Base-by-base conservation (phyloP, 2,113 vertebrate species). In the Thunnus thynnus region DNA sequence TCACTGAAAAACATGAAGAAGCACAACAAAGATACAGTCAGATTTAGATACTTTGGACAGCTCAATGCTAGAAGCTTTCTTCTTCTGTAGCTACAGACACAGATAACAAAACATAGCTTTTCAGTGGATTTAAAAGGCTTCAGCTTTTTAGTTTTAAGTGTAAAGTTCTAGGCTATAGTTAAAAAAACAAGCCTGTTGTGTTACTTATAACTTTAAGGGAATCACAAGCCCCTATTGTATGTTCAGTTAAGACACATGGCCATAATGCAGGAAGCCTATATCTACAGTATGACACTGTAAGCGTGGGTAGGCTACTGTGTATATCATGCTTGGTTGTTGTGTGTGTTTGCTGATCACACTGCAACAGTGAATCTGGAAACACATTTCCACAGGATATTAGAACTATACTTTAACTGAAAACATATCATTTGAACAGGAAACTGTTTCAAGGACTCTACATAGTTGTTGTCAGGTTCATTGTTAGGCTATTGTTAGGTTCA, bases 11-110 rank as follows among this genome's bases (percentile, higher is more conserved):
- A 75, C 65, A 68, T 1, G 9, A 69, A 65, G 47, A 73, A 56
- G 73, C 27, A 68, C 76, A 85, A 86, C 82, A 84, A 63, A 68
- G 56, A 58, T 64, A 20, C 54, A 76, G 67, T 70, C 66, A 25
- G 20, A 41, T 3, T 69, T 20, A 52, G n/a, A 47, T 20, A 47
- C 46, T 52, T 56, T 17, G 54, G 22, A 48, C 18, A 44, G 41
- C 30, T 82, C 16, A 61, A 72, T 27, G 58, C 13, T 41, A 54
- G 54, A 13, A 56, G 65, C 22, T 54, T n/a, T 46, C 1, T 5
- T 9, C 9, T 20, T 69, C 57, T 70, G 12, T 5, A 46, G 41
- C 11, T 79, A 46, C 30, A 44, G 8, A 70, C 48, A 61, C 27
- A 44, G 10, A 68, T 11, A 50, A 60, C 30, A 55, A 54, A 30